Conservation (phyloP, 2,797 vertebrate species). For the Pangasius mekongensis region DNA sequence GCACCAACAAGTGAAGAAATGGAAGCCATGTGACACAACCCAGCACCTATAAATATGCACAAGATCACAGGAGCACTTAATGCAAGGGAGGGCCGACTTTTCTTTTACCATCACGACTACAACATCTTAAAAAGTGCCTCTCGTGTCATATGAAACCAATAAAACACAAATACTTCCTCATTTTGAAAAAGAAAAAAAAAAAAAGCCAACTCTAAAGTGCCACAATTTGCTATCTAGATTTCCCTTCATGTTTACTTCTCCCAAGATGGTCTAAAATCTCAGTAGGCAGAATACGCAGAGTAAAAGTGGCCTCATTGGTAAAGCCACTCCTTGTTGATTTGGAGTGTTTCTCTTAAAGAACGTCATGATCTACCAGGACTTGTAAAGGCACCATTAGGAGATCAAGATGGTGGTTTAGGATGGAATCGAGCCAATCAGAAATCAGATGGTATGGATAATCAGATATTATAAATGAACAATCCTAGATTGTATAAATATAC, state of each 20-base stretch:
- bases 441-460: background rate
- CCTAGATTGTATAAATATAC: background rate
- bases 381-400: constrained; percentile 10
- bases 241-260: background rate
- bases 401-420: background rate
- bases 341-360: background rate
- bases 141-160: constrained; percentile 83
- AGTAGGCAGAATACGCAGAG: background rate
- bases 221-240: constrained; percentile 1
- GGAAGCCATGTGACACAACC: constrained; percentile 83
- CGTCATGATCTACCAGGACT: background rate
- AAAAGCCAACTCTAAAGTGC: background rate
- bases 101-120: constrained; percentile 81
- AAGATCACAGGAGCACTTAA: constrained; percentile 82
- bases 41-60: constrained; percentile 81
- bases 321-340: background rate
- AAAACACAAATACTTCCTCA: constrained; percentile 79
- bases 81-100: constrained; percentile 74
- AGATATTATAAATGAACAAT: background rate
- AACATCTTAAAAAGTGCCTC: constrained; percentile 80
- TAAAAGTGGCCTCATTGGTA: background rate
- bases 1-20: constrained; percentile 79
- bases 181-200: constrained; percentile 55
- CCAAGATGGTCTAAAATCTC: background rate
- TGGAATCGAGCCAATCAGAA: background rate